Percentiles rank a stretch among this genome's conserved stretches.
Conservation (phyloP, 1,140 invertebrate species). For the Drosophila tsacasi region DNA sequence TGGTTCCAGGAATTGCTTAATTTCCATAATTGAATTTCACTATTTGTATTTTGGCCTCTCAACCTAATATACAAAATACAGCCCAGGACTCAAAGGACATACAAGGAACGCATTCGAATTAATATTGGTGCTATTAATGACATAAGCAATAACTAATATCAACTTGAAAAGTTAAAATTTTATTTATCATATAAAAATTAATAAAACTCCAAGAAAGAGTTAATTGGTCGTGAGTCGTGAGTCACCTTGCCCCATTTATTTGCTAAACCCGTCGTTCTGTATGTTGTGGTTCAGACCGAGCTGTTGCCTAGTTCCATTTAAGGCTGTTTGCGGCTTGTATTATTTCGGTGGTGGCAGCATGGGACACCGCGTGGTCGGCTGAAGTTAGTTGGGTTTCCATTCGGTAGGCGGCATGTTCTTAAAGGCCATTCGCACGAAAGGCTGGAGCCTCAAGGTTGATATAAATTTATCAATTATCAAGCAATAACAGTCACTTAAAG, state of each 20-base stretch:
- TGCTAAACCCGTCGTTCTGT: not conserved
- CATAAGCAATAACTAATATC: too few species aligned
- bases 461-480: constrained; percentile 40
- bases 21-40: not conserved
- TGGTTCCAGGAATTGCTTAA: not conserved
- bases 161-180: not conserved
- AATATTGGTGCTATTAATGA: not conserved
- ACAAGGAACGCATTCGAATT: not conserved
- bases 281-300: constrained; percentile 55
- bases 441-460: constrained; percentile 61
- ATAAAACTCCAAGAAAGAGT: not conserved
- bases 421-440: constrained; percentile 48
- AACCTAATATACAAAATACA: not conserved
- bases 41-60: too few species aligned
- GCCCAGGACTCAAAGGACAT: not conserved
- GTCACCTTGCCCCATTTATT: constrained; percentile 8
- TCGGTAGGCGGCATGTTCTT: constrained; percentile 70
- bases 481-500: constrained; percentile 12
- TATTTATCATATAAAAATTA: not conserved
- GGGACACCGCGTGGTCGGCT: not conserved
- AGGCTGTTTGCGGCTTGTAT: constrained; percentile 5
- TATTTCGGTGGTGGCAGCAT: constrained; percentile 8
- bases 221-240: constrained; percentile 9
- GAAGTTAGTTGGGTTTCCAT: constrained; percentile 64
- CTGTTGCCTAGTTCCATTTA: constrained; percentile 65